Evolutionary conservation across 2,113 vertebrate species (phyloP).

Genomic region (Pelodiscus sinensis): DNA sequence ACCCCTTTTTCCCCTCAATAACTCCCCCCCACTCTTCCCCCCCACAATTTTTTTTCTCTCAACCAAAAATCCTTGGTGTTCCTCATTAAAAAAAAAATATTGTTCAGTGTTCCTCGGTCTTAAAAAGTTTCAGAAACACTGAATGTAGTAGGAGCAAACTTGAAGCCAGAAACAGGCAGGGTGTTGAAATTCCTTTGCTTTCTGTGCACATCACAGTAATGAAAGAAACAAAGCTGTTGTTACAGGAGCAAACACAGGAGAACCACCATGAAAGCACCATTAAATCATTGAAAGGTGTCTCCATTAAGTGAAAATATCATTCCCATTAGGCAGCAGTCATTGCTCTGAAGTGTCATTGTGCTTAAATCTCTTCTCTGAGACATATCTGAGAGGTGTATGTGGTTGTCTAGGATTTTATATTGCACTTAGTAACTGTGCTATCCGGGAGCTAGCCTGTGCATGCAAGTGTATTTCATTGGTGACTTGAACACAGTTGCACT

Average conservation of each 20-base stretch:
- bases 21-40: too few species aligned
- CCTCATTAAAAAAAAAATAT: too few species aligned
- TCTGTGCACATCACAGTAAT: not conserved
- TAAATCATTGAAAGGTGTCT: not conserved
- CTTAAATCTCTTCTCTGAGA: not conserved
- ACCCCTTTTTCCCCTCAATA: too few species aligned
- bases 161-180: not conserved
- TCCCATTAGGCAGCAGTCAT: not conserved
- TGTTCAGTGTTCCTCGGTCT: too few species aligned
- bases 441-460: fast-evolving
- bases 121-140: not conserved
- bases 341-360: not conserved
- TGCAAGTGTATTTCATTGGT: fast-evolving
- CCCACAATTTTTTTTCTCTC: too few species aligned
- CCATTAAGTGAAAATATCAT: not conserved
- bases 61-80: too few species aligned
- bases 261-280: not conserved
- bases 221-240: not conserved
- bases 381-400: fast-evolving
- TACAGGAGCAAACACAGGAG: not conserved
- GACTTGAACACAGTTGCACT: not conserved
- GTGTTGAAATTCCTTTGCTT: not conserved
- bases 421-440: not conserved
- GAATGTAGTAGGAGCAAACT: not conserved
- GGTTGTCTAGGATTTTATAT: not conserved